phyloP scores from a whole-genome alignment of 2,888 invertebrate species.

The Drosophila imparisetae region DNA sequence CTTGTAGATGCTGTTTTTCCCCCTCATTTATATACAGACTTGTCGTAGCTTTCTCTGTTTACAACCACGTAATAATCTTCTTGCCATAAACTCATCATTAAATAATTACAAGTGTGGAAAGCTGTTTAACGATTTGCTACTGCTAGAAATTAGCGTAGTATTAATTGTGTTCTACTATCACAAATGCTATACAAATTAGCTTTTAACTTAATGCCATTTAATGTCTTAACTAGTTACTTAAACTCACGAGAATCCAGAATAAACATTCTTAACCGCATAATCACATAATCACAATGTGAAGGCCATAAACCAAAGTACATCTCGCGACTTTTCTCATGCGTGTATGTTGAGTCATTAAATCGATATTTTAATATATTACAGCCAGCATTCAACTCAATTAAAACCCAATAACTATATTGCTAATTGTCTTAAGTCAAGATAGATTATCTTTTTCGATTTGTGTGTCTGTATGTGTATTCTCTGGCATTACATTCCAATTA shows the following conservation, averaged over 20 bases:
- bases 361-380: conserved; percentile 25
- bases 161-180: conserved; percentile 6
- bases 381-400: conserved; percentile 32
- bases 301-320: conserved; percentile 9
- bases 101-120: conserved; percentile 15
- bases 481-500: conserved; percentile 48
- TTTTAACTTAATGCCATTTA: conserved; percentile 12
- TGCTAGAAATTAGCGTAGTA: background rate
- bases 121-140: conserved; percentile 15
- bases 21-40: conserved; percentile 9
- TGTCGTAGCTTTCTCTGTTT: conserved; percentile 42
- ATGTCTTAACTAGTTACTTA: conserved; percentile 14
- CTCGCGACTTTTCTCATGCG: background rate
- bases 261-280: conserved; percentile 1
- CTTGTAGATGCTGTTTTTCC: conserved; percentile 15
- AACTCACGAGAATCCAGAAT: conserved; percentile 2
- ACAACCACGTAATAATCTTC: conserved; percentile 21
- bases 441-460: conserved; percentile 12
- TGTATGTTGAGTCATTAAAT: conserved; percentile 25
- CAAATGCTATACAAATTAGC: background rate
- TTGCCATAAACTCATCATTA: conserved; percentile 12
- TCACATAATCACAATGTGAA: conserved; percentile 1
- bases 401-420: conserved; percentile 36
- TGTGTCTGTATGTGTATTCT: background rate
- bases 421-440: conserved; percentile 19